Evolutionary conservation across 2,113 vertebrate genomes (phyloP).

Genomic region (Falco punctatus): DNA sequence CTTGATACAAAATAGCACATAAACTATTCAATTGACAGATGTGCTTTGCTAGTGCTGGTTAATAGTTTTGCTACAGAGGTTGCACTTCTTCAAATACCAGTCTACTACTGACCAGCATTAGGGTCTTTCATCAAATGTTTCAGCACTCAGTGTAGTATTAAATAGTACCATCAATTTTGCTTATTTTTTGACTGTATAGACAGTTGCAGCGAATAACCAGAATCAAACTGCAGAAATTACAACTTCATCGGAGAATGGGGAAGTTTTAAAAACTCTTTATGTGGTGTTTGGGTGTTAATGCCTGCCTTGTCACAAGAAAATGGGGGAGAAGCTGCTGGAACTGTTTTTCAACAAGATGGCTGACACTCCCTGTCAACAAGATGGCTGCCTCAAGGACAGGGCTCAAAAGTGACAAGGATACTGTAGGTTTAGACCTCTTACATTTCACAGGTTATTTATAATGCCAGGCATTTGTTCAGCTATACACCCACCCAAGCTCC

Average conservation of each 20-base stretch:
- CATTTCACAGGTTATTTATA: background rate
- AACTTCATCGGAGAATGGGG: background rate
- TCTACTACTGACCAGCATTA: background rate
- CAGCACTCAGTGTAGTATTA: accelerated
- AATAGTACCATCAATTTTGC: background rate
- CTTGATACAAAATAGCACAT: background rate
- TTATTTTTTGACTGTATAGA: background rate
- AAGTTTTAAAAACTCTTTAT: accelerated
- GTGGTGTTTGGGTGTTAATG: background rate
- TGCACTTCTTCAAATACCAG: accelerated
- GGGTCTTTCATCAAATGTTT: background rate
- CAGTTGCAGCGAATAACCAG: background rate
- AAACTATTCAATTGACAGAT: accelerated
- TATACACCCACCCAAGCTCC: background rate
- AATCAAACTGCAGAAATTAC: background rate
- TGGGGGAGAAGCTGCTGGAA: background rate
- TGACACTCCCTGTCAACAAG: constrained; percentile 17
- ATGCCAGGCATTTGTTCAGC: background rate
- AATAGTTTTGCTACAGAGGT: background rate
- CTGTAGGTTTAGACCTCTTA: background rate
- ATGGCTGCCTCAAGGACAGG: constrained; percentile 52
- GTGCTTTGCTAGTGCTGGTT: background rate
- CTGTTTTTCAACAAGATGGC: constrained; percentile 55
- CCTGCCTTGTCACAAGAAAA: background rate
- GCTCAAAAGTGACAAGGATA: background rate